Base-by-base conservation (phyloP, 92 coral and sea anemone species). In the Bergia puertoricense region DNA sequence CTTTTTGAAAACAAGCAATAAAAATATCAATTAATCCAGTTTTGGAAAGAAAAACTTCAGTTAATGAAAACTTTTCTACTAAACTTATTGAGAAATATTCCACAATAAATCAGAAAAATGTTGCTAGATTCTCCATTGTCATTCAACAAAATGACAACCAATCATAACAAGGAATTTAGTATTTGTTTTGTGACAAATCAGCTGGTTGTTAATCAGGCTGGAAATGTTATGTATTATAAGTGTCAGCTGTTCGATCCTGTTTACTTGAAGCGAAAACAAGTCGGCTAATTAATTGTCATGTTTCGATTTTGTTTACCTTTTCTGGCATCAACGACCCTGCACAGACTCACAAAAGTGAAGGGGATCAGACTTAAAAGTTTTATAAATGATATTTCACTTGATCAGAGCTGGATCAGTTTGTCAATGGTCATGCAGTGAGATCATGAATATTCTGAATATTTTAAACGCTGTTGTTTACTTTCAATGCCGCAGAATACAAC, bases 141-240 rank as follows among this genome's bases (percentile, higher is more conserved):
- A 46, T 43, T 45, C 36, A 71, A 69, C 5, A 72, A 46, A 50
- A 8, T 84, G 56, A 50, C 87, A 84, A 51, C 87, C 87, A 84
- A 84, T 84, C 87, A 84, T 8, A 3, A 43, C 8, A 5, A 40
- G 85, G 45, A 39, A 62, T 66, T 57, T 62, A 22, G 40, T 54
- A 74, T 84, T 84, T 71, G 87, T 84, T 84, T 71, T 84, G 80
- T 75, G 79, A 42, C 54, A 75, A 42, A 75, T 74, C 78, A 74
- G 78, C 78, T 74, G 78, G 44, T 15, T 43, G 8, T 2, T 41
- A 6, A 37, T 38, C 44, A 74, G 14, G 77, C 15, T 74, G 77
- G 76, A 23, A 37, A 39, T 74, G 77, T 74, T 39, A 9, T 74
- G 77, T 20, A 74, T 54, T 54, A 18, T 54, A 54, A 11, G 59